These are phyloP conservation scores for Galeopsomyia nigrocyanea DNA, from an alignment of 2,888 invertebrate species.

Conservation along the genomic window DNA sequence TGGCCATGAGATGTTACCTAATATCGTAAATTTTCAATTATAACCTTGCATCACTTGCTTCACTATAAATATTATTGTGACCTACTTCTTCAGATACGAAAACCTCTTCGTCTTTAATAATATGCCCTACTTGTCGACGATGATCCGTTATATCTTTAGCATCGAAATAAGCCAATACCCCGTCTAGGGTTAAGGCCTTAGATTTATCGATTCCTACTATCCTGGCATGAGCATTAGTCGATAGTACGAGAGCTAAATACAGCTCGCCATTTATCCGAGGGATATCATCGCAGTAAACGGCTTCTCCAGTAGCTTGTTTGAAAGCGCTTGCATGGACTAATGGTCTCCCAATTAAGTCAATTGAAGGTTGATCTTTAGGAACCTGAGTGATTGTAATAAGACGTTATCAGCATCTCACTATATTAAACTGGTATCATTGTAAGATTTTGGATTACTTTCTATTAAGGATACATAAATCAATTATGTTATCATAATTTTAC, in stretches of 20 bases:
- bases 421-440: background rate
- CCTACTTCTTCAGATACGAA: slow-evolving; percentile 82
- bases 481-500: slow-evolving; percentile 49
- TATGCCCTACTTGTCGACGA: slow-evolving; percentile 78
- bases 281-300: slow-evolving; percentile 92
- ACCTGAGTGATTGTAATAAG: slow-evolving; percentile 58
- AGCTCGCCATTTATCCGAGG: slow-evolving; percentile 83
- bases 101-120: slow-evolving; percentile 86
- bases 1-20: slow-evolving; percentile 80
- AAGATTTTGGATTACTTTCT: background rate
- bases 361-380: slow-evolving; percentile 72
- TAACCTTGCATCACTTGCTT: background rate
- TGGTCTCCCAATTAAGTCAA: slow-evolving; percentile 86
- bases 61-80: background rate
- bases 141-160: slow-evolving; percentile 81
- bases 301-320: slow-evolving; percentile 94
- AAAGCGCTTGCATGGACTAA: slow-evolving; percentile 84
- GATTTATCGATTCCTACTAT: slow-evolving; percentile 81
- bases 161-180: slow-evolving; percentile 86
- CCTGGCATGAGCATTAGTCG: slow-evolving; percentile 86
- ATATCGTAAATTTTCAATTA: slow-evolving; percentile 1
- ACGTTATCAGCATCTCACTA: background rate
- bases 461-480: background rate
- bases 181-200: slow-evolving; percentile 80
- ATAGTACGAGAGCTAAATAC: slow-evolving; percentile 84